A percentile compares a stretch with the other conserved stretches of the same genome.
Evolutionary conservation across 2,888 invertebrate genomes (phyloP).

Genomic region (Eumacrocentrus americanus): DNA sequence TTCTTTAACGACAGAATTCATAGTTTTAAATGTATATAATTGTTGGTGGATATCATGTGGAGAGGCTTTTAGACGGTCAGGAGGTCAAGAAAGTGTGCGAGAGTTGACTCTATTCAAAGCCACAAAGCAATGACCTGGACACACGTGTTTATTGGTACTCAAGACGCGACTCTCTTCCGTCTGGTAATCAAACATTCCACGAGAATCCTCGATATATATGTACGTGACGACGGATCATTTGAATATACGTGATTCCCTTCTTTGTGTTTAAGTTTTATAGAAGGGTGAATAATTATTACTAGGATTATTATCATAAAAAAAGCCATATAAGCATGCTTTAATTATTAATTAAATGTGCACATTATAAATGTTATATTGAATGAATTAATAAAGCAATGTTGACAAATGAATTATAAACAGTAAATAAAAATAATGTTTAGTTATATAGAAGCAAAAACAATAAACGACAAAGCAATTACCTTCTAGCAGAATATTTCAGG

Average conservation of each 20-base stretch:
- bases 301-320: no score
- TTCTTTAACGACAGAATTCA: no score
- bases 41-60: not conserved
- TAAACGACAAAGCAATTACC: constrained; percentile 64
- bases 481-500: constrained; percentile 81
- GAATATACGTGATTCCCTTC: not conserved
- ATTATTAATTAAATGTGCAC: not conserved
- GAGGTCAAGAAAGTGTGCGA: constrained; percentile 20
- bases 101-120: constrained; percentile 9
- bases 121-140: constrained; percentile 19
- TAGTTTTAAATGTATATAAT: not conserved
- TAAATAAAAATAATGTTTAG: constrained; percentile 33
- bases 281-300: not conserved
- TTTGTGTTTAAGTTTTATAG: not conserved
- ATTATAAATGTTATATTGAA: not conserved
- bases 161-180: constrained; percentile 11
- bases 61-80: constrained; percentile 10
- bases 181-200: constrained; percentile 19
- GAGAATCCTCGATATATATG: not conserved
- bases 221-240: constrained; percentile 10
- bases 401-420: constrained; percentile 27
- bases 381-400: not conserved
- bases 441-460: constrained; percentile 53
- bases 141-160: constrained; percentile 5
- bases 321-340: no score